Evolutionary conservation across 2,113 vertebrate genomes (phyloP).

Genomic region (Propithecus coquereli): DNA sequence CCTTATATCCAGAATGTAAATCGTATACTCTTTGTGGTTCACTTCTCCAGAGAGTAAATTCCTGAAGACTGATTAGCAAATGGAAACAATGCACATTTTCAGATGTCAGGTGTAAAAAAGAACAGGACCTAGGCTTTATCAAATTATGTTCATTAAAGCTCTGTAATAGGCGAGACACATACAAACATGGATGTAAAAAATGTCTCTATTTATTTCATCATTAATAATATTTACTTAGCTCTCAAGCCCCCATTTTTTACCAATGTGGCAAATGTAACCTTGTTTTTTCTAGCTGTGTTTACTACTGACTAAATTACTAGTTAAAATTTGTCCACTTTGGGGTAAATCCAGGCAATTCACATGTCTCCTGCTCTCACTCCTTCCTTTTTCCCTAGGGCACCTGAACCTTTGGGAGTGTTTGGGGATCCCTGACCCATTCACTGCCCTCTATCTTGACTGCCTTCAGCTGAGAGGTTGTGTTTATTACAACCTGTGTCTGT

Average conservation of each 20-base stretch:
- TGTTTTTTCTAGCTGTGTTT: not conserved
- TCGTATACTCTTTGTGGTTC: not conserved
- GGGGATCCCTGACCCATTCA: not conserved
- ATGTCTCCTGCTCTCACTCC: not conserved
- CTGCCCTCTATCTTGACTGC: not conserved
- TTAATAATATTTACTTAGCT: not conserved
- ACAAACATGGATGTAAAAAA: not conserved
- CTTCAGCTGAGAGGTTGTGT: not conserved
- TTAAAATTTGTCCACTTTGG: not conserved
- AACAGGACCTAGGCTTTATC: not conserved
- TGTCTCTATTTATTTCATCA: not conserved
- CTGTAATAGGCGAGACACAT: not conserved
- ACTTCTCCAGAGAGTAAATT: not conserved
- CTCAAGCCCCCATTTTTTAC: not conserved
- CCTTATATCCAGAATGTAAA: not conserved
- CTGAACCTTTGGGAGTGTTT: not conserved
- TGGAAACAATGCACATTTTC: not conserved
- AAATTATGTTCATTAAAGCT: not conserved
- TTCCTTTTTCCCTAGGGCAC: not conserved
- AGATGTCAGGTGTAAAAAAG: not conserved
- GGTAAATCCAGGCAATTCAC: not conserved
- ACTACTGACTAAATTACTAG: not conserved
- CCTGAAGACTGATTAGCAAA: not conserved
- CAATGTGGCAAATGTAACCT: not conserved
- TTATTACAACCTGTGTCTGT: not conserved